Evolutionary conservation across 2,797 vertebrate species (phyloP).

Genomic region (Vultur gryphus): DNA sequence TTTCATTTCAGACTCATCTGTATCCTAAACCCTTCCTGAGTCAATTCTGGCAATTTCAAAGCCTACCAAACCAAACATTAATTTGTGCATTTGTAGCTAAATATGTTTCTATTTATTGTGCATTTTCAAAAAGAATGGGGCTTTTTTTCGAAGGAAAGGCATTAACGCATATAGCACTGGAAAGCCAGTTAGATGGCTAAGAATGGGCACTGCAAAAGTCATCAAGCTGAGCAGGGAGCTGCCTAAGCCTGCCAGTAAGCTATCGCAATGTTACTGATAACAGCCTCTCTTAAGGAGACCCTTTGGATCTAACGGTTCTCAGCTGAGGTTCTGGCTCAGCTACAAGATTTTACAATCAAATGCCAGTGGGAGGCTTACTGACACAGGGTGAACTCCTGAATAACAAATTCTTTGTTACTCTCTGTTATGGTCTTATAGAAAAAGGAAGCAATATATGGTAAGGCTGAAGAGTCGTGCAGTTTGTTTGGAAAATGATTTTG

Average conservation of each 20-base stretch:
- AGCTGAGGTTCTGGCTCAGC: constrained; percentile 23
- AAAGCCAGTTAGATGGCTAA: neutral
- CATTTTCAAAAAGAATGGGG: neutral
- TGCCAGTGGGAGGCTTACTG: neutral
- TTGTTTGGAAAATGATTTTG: neutral
- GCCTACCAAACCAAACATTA: neutral
- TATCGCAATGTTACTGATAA: neutral
- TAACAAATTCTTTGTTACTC: neutral
- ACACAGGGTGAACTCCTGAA: neutral
- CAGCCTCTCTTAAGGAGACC: neutral
- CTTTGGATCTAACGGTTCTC: constrained; percentile 16
- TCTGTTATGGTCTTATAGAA: neutral
- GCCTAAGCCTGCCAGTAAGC: neutral
- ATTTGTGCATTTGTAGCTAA: neutral
- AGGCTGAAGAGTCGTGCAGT: neutral
- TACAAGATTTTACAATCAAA: neutral
- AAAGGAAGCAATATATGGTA: neutral
- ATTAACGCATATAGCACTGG: neutral
- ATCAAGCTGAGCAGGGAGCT: neutral
- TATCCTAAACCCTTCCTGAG: neutral
- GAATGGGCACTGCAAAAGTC: neutral
- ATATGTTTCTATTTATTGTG: neutral
- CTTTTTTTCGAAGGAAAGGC: neutral
- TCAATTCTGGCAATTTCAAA: neutral
- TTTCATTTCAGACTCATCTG: neutral